Percentiles rank a stretch among this genome's conserved stretches.
Evolutionary conservation across 2,797 vertebrate species (phyloP).

Genomic region (Sciurus vulgaris): DNA sequence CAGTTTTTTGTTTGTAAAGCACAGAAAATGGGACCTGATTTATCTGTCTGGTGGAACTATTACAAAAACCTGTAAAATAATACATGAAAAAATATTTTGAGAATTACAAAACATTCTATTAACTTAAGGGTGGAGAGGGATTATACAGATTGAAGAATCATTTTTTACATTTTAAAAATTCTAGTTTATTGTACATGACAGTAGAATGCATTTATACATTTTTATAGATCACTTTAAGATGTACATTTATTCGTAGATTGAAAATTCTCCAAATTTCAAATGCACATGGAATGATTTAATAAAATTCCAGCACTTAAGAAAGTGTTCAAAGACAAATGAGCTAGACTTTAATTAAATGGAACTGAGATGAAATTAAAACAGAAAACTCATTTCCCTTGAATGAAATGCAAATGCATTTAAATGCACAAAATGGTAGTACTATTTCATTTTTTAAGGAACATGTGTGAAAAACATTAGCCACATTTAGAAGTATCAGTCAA

Average conservation of each 20-base stretch:
- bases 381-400: constrained; percentile 84
- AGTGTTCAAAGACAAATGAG: constrained; percentile 82
- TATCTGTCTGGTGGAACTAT: not conserved
- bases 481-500: constrained; percentile 66
- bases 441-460: constrained; percentile 71
- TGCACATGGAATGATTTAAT: constrained; percentile 77
- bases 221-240: constrained; percentile 53
- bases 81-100: constrained; percentile 20
- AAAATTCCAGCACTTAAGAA: constrained; percentile 78
- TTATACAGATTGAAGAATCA: constrained; percentile 75
- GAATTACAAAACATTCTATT: constrained; percentile 46
- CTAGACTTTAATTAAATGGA: constrained; percentile 87
- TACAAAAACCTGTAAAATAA: constrained; percentile 47
- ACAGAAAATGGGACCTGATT: constrained; percentile 14
- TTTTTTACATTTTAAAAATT: no score
- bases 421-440: constrained; percentile 61
- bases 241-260: constrained; percentile 86
- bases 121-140: not conserved
- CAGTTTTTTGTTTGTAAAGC: constrained; percentile 59
- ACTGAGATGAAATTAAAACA: constrained; percentile 84
- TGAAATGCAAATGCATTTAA: constrained; percentile 74
- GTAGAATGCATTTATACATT: no score
- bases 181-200: no score
- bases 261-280: constrained; percentile 83
- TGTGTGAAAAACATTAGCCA: constrained; percentile 69